Evolutionary conservation across 2,113 vertebrate species (phyloP).

Genomic region (Diadophis punctatus): DNA sequence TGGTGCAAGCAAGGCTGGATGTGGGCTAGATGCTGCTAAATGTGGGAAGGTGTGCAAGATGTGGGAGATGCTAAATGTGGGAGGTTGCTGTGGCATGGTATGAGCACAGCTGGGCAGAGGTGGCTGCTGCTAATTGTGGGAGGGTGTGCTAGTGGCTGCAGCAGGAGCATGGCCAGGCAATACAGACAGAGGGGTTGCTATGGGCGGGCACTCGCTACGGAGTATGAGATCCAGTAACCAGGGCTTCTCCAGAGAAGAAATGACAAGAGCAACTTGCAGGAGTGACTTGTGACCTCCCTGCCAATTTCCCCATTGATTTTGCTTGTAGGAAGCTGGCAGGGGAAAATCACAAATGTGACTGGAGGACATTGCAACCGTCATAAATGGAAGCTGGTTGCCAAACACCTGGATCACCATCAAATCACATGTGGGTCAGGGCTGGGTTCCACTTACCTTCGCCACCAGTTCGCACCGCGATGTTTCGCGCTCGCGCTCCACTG

Average conservation of each 20-base stretch:
- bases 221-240: neutral
- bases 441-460: too few species aligned
- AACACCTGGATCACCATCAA: neutral
- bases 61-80: too few species aligned
- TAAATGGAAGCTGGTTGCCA: neutral
- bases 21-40: neutral
- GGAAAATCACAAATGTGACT: neutral
- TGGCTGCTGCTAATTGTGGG: neutral
- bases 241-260: neutral
- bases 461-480: too few species aligned
- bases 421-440: neutral
- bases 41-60: neutral
- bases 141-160: neutral
- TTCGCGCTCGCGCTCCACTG: too few species aligned
- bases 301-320: neutral
- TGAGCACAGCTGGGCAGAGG: neutral
- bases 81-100: neutral
- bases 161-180: neutral
- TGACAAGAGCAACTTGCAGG: neutral
- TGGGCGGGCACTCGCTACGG: neutral
- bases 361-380: neutral
- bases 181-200: too few species aligned
- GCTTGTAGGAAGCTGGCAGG: neutral
- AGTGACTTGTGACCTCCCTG: neutral
- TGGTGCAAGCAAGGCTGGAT: neutral